These are phyloP conservation scores for Sipha flava DNA, from an alignment of 1,140 invertebrate genomes.

Conservation along the genomic window DNA sequence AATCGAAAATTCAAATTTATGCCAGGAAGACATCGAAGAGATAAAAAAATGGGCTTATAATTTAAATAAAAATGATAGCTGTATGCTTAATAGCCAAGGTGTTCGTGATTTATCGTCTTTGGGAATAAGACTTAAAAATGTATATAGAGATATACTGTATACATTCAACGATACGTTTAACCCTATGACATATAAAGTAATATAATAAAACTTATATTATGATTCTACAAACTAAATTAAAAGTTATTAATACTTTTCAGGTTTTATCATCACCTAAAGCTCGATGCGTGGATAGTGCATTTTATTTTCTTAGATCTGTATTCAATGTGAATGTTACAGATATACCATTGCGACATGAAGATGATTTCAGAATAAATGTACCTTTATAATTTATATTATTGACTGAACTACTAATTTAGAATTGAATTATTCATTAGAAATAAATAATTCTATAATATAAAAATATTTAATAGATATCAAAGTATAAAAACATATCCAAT, in stretches of 20 bases:
- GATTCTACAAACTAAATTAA: no score
- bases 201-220: no score
- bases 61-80: neutral
- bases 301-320: neutral
- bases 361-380: neutral
- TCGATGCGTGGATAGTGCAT: neutral
- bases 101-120: neutral
- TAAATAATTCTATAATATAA: neutral
- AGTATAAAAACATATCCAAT: neutral
- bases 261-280: neutral
- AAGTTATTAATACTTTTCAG: neutral
- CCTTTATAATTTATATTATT: neutral
- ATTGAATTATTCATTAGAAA: no score
- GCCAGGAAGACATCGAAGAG: neutral
- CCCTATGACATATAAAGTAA: neutral
- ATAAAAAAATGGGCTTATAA: neutral
- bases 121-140: neutral
- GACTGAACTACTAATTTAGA: no score
- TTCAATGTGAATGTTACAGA: neutral
- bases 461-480: neutral
- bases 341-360: neutral
- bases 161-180: neutral
- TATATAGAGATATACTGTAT: neutral
- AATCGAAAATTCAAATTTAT: neutral
- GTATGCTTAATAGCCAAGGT: neutral